Evolutionary conservation across 1,140 invertebrate genomes (phyloP), one percentile per base, ranked within the genome.

Genomic region (Zaprionus lachaisei): DNA sequence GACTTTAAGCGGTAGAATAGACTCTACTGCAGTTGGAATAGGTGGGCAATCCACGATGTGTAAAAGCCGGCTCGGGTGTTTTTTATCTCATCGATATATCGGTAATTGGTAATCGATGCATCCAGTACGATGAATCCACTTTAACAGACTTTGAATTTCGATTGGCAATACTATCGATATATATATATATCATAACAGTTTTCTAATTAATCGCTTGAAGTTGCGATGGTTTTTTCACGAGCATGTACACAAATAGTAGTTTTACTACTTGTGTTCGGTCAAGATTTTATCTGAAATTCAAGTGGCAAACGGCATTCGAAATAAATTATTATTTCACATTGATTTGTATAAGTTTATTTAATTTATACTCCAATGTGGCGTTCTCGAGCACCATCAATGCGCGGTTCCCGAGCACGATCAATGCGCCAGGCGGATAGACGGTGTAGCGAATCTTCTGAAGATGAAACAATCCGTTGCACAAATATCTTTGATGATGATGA

Each of bases 301-400:
- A 41, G 38, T 31, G 14, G 12, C n/a, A 28, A 41, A 38, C 26
- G 41, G 41, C 41, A 12, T 0, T 62, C 49, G 7, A 47, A 62
- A 28, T 20, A 47, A 17, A 47, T 17, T n/a, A 9, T 57, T 34
- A 41, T 38, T n/a, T 22, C 2, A 34, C 34, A 47, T 49, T 54
- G 15, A 49, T 51, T 28, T 28, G 1, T 14, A 17, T 4, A 17
- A 17, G 24, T 26, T 26, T 26, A 26, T 56, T 11, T 7, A 44
- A 63, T 17, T 5, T 24, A 12, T 22, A 55, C 2, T n/a, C 1
- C 1, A 15, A 87, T 90, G 84, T 70, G 84, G 3, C 78, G 85
- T 22, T 87, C 84, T 0, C 66, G 65, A 11, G 84, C 85, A 3
- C 84, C 84, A n/a, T 87, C 84, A 11, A 55, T 89, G 67, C 73